A percentile compares a stretch with the other conserved stretches of the same genome.
Conservation (phyloP, 2,888 invertebrate species). For the Amphipoea lucens region DNA sequence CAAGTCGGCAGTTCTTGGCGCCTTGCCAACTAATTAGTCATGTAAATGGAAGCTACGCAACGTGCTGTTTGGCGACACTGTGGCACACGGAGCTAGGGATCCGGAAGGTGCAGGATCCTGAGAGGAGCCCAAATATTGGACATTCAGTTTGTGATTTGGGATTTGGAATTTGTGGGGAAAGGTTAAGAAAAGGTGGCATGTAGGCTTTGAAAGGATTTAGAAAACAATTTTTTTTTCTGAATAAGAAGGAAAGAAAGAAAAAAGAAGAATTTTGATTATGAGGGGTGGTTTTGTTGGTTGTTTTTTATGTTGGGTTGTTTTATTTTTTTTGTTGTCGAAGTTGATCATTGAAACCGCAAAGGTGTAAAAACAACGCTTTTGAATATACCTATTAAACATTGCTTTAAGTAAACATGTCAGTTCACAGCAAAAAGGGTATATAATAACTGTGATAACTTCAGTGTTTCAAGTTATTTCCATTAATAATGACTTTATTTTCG, state of each 20-base stretch:
- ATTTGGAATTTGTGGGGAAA: background rate
- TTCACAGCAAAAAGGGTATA: background rate
- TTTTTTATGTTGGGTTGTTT: too few relatives aligned
- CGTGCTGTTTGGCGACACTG: constrained; percentile 70
- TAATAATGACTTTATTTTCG: background rate
- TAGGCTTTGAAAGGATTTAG: background rate
- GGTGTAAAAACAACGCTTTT: background rate
- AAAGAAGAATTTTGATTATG: background rate
- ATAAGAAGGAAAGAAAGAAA: background rate
- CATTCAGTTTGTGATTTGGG: constrained; percentile 13
- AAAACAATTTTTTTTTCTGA: background rate
- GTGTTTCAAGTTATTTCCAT: background rate
- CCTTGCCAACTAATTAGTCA: constrained; percentile 82
- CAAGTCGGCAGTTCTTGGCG: constrained; percentile 53
- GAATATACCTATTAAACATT: background rate
- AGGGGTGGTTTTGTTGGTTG: background rate
- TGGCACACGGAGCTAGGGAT: constrained; percentile 26
- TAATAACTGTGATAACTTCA: background rate
- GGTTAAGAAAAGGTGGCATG: background rate
- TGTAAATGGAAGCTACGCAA: constrained; percentile 81
- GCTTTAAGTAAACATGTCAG: background rate
- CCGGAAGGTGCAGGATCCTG: constrained; percentile 49
- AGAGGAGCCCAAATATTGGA: constrained; percentile 30
- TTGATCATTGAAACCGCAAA: background rate
- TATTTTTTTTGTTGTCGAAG: background rate